Evolutionary conservation across 2,113 vertebrate genomes (phyloP), one percentile per base, ranked within the genome.

Genomic region (Saguinus imperator): DNA sequence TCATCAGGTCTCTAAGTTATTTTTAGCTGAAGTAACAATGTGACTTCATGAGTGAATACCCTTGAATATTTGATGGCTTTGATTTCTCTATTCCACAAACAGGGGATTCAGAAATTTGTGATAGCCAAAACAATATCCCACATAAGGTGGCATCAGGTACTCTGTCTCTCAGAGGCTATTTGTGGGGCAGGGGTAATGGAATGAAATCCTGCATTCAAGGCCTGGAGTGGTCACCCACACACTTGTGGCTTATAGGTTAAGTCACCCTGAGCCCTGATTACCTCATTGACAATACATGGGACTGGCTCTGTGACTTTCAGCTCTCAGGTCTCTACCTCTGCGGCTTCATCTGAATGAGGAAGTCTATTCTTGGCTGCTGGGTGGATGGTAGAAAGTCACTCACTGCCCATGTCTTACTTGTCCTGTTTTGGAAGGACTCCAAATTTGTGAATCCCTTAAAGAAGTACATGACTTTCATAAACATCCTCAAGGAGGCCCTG

Each of bases 221-320:
- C 25, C 27, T 25, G 32, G n/a, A n/a, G 43, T 6, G 29, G 90
- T 29, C 87, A 35, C 1, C 23, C 20, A 14, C 23, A 14, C 57
- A 37, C 25, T 61, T 35, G 18, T 16, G 23, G 21, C 43, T 85
- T 83, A 2, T 5, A 61, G 52, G 25, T 3, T 7, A 1, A 11
- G 61, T 84, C 4, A 2, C 27, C 70, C 17, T 27, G 75, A 40
- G 37, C 48, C 21, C 1, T 18, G 18, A 21, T 70, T 6, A 29
- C 10, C 27, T 66, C 20, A 12, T 55, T n/a, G 35, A 0, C 5
- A 4, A 6, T 27, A 17, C 2, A 3, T 9, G 21, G n/a, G 32
- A 4, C 5, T 45, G 86, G 18, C 11, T 73, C 45, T n/a, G 0
- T 23, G n/a, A 4, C 25, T 43, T 35, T 16, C 6, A 58, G 35